phyloP scores from a whole-genome alignment of 2,113 vertebrate species.

The Pithys albifrons region DNA sequence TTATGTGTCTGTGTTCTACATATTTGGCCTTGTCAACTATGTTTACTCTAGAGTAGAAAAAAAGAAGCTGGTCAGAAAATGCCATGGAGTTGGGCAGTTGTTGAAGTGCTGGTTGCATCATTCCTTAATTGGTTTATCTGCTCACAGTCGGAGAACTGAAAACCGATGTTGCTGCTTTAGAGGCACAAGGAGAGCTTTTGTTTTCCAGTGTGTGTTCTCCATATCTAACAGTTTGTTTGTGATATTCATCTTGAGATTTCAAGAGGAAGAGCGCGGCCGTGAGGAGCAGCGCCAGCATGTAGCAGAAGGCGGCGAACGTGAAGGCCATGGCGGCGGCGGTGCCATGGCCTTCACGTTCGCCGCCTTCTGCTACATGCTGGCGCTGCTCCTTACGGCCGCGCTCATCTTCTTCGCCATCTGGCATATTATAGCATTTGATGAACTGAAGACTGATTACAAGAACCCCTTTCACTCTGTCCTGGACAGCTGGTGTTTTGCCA shows the following conservation, averaged over 20 bases:
- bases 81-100: background rate
- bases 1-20: background rate
- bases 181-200: background rate
- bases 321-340: too few relatives aligned
- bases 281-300: too few relatives aligned
- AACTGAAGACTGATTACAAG: too few relatives aligned
- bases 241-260: constrained; percentile 3
- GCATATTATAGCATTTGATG: too few relatives aligned
- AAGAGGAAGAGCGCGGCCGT: too few relatives aligned
- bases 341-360: too few relatives aligned
- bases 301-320: too few relatives aligned
- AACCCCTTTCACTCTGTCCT: too few relatives aligned
- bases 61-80: constrained; percentile 9
- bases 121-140: background rate
- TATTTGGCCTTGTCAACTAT: constrained; percentile 1
- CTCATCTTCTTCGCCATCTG: too few relatives aligned
- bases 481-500: too few relatives aligned
- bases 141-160: background rate
- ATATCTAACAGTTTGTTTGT: background rate
- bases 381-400: too few relatives aligned
- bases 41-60: background rate
- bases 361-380: too few relatives aligned
- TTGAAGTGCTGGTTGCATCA: background rate
- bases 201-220: background rate
- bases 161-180: background rate